Percentiles rank a stretch among this genome's conserved stretches.
phyloP scores from a whole-genome alignment of 2,113 vertebrate genomes.

The Holacanthus passer region DNA sequence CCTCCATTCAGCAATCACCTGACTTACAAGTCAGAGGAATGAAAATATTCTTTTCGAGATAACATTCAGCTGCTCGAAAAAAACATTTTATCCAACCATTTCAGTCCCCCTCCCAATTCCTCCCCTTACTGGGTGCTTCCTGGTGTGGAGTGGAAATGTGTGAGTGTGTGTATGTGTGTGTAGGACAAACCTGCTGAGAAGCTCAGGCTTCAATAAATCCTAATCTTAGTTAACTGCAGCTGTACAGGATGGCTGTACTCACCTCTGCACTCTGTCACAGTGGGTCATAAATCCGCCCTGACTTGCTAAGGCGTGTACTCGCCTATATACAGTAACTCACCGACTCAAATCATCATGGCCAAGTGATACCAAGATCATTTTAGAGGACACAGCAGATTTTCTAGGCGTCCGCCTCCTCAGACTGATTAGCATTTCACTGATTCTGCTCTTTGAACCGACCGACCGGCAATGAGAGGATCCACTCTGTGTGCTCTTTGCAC shows the following conservation, averaged over 20 bases:
- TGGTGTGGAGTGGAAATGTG: background rate
- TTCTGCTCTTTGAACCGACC: constrained; percentile 58
- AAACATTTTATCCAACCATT: background rate
- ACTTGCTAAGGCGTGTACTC: constrained; percentile 34
- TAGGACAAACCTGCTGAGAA: constrained; percentile 23
- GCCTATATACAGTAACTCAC: constrained; percentile 45
- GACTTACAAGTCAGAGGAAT: background rate
- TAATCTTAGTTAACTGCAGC: constrained; percentile 43
- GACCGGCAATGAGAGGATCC: constrained; percentile 23
- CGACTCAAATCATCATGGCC: constrained; percentile 34
- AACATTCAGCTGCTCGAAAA: background rate
- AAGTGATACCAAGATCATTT: constrained; percentile 68
- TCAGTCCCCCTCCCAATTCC: background rate
- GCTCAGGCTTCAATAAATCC: constrained; percentile 66
- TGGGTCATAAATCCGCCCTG: constrained; percentile 69
- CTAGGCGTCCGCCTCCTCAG: constrained; percentile 31
- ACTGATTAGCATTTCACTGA: constrained; percentile 68
- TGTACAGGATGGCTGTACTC: constrained; percentile 52
- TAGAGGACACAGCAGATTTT: constrained; percentile 70
- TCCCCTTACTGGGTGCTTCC: background rate
- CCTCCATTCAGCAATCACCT: background rate
- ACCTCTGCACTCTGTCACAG: constrained; percentile 55
- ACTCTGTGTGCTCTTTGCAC: constrained; percentile 38
- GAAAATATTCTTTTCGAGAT: background rate
- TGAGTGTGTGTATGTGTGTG: constrained; percentile 17